Evolutionary conservation across 2,113 vertebrate species (phyloP), one percentile per base, ranked within the genome.

Genomic region (Ochotona curzoniae): DNA sequence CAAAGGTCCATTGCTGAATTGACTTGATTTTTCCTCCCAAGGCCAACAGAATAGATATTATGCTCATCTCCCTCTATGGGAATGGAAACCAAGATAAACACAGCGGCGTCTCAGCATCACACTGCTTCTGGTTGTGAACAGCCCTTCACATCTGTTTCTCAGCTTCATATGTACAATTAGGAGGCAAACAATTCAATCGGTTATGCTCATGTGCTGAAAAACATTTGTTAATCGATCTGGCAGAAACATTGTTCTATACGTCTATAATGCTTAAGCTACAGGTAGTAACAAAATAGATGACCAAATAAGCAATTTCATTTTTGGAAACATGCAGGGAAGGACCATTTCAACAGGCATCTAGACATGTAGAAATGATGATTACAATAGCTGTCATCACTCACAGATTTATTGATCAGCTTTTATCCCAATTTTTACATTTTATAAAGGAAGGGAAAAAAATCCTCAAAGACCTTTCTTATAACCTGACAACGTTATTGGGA

Each of bases 231-330:
- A 84, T n/a, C 84, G 30, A 12, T 82, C 66, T 54, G n/a, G 49
- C 32, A 69, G 57, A 85, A 71, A 64, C 25, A 32, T 35, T 94
- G 23, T 18, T 71, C 69, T 78, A 51, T 30, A 96, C 82, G 71
- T 28, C 7, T 63, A 23, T 0, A 14, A 5, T 79, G 28, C n/a
- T 87, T 82, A 49, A n/a, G 85, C 75, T 11, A 51, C 20, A 57
- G 4, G 54, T 30, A 76, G 26, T 8, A 76, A 51, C 69, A 67
- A 86, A 79, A 84, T 60, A 38, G 3, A 1, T 25, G 8, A 79
- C 69, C 26, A 74, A 78, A 83, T 11, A 54, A 87, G n/a, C 2
- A 9, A 86, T 69, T 70, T 87, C 8, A 32, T 4, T 25, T 91
- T 44, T 38, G 63, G 63, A 83, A 93, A 20, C 49, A 21, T 54